Evolutionary conservation across 2,113 vertebrate species (phyloP).

Genomic region (Hippolais icterina): DNA sequence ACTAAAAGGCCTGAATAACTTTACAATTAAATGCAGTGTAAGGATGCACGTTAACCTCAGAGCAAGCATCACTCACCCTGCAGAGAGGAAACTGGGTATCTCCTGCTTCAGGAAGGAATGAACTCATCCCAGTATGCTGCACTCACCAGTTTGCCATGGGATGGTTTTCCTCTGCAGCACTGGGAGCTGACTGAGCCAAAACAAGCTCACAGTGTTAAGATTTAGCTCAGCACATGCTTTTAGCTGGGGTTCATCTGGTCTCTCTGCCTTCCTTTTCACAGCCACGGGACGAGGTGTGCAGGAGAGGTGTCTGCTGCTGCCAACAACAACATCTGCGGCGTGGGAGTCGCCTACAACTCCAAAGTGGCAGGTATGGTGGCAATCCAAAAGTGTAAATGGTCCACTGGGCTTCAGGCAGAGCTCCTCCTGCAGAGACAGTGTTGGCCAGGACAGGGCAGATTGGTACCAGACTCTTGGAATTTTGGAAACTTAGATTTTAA

Average conservation of each 20-base stretch:
- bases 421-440: background rate
- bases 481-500: too few relatives aligned
- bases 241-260: background rate
- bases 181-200: background rate
- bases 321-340: slow-evolving; percentile 98
- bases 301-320: slow-evolving; percentile 96
- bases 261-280: slow-evolving; percentile 63
- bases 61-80: background rate
- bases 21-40: background rate
- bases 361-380: slow-evolving; percentile 89
- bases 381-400: background rate
- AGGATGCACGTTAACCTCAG: background rate
- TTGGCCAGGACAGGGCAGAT: background rate
- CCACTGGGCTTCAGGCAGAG: background rate
- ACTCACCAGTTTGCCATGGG: background rate
- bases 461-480: too few relatives aligned
- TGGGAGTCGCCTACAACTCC: slow-evolving; percentile 96
- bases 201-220: fast-evolving
- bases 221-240: fast-evolving
- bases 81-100: background rate
- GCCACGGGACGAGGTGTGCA: slow-evolving; percentile 95
- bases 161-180: background rate
- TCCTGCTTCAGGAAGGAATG: background rate
- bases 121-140: background rate
- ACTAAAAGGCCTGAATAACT: background rate